Conservation (phyloP, 2,113 vertebrate genomes). For the Pygoscelis adeliae region DNA sequence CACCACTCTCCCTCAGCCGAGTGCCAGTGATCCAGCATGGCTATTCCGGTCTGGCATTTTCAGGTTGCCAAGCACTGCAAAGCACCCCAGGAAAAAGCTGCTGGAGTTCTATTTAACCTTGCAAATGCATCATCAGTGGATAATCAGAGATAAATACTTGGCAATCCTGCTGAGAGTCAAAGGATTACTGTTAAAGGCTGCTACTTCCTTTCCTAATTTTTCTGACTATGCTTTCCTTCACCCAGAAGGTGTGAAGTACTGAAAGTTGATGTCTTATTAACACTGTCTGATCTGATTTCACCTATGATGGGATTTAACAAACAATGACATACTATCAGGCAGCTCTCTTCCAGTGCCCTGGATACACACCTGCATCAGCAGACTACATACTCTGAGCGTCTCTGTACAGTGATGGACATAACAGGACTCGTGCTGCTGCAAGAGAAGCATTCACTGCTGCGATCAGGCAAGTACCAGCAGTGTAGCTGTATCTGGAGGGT, state of each 20-base stretch:
- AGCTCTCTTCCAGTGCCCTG: not conserved
- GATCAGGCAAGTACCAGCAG: not conserved
- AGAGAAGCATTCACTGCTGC: not conserved
- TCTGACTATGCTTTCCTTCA: not conserved
- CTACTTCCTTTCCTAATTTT: not conserved
- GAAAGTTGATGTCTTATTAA: not conserved
- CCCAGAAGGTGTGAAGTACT: not conserved
- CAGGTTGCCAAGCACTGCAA: not conserved
- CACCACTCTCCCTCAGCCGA: not conserved
- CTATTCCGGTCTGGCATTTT: not conserved
- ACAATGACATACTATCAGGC: not conserved
- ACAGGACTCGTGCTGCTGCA: not conserved
- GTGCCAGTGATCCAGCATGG: rapidly evolving
- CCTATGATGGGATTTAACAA: not conserved
- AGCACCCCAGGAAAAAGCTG: not conserved
- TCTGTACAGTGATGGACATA: rapidly evolving
- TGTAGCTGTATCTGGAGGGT: rapidly evolving
- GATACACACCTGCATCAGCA: not conserved
- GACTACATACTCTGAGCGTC: rapidly evolving
- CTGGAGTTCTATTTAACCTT: not conserved
- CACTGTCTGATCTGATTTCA: not conserved
- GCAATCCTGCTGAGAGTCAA: not conserved
- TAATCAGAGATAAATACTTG: conserved; percentile 1
- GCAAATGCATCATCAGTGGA: not conserved
- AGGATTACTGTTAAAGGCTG: not conserved